Percentiles rank a stretch among this genome's conserved stretches.
These are phyloP conservation scores for Schizothorax lantsangensis DNA, from an alignment of 2,797 vertebrate genomes.

Conservation along the genomic window DNA sequence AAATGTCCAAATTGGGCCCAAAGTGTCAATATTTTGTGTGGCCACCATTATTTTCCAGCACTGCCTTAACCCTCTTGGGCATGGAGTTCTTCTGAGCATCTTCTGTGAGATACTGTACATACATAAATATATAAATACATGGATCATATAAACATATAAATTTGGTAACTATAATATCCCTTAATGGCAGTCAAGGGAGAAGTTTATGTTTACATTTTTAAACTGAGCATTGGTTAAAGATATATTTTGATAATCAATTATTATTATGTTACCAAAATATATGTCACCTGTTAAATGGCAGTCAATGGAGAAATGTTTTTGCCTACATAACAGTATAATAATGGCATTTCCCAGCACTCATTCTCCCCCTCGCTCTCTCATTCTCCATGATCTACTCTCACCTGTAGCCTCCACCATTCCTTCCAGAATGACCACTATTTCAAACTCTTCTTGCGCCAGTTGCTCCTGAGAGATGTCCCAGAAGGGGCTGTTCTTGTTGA, in stretches of 20 bases:
- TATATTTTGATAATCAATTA: neutral
- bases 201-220: neutral
- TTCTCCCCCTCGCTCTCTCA: neutral
- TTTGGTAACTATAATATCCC: neutral
- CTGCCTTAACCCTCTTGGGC: too few relatives aligned
- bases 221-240: neutral
- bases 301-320: neutral
- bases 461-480: slow-evolving; percentile 68
- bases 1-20: too few relatives aligned
- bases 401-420: slow-evolving; percentile 73
- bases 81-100: too few relatives aligned
- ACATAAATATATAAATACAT: too few relatives aligned
- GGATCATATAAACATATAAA: too few relatives aligned
- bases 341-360: neutral
- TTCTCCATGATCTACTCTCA: slow-evolving; percentile 38
- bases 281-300: neutral
- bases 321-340: too few relatives aligned
- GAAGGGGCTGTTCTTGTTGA: slow-evolving; percentile 67
- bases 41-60: too few relatives aligned
- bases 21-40: too few relatives aligned
- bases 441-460: slow-evolving; percentile 65
- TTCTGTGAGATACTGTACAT: too few relatives aligned
- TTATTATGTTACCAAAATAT: neutral
- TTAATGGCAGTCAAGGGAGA: neutral
- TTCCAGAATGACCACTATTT: slow-evolving; percentile 70